Conservation (phyloP, 1,140 invertebrate genomes). For the Microplitis mediator region DNA sequence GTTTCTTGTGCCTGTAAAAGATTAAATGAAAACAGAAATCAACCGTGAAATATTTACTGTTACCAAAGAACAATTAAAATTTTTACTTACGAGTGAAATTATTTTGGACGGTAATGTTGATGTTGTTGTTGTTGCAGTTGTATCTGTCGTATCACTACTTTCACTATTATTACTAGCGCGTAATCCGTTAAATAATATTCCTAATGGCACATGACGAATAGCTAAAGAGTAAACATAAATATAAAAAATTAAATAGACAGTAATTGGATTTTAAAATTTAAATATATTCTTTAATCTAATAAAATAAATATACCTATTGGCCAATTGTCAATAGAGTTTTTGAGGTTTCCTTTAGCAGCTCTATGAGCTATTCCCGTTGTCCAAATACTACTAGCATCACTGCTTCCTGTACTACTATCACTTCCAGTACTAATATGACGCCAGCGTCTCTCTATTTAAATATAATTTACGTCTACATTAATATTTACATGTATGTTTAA, state of each 20-base stretch:
- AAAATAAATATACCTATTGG: constrained; percentile 23
- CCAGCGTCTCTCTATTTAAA: constrained; percentile 49
- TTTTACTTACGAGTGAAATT: constrained; percentile 30
- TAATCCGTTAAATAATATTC: constrained; percentile 27
- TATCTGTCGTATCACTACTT: constrained; percentile 52
- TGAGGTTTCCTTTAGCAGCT: constrained; percentile 33
- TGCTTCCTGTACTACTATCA: constrained; percentile 56
- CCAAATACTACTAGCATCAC: constrained; percentile 52
- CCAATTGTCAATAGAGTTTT: constrained; percentile 44
- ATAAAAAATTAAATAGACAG: no score
- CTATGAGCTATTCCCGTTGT: constrained; percentile 48
- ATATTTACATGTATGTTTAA: constrained; percentile 14
- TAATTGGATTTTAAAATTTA: no score
- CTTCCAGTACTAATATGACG: constrained; percentile 53
- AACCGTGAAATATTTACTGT: no score
- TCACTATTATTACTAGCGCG: constrained; percentile 50
- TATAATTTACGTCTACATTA: background rate
- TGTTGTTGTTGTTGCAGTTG: constrained; percentile 46
- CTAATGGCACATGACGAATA: constrained; percentile 1
- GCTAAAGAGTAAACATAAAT: no score
- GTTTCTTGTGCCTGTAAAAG: constrained; percentile 1
- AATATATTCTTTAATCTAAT: no score
- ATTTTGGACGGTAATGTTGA: constrained; percentile 44
- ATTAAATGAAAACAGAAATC: background rate
- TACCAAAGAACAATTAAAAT: background rate